A percentile compares a stretch with the other conserved stretches of the same genome.
Conservation (phyloP, 1,140 invertebrate genomes). For the Helicoverpa zea region DNA sequence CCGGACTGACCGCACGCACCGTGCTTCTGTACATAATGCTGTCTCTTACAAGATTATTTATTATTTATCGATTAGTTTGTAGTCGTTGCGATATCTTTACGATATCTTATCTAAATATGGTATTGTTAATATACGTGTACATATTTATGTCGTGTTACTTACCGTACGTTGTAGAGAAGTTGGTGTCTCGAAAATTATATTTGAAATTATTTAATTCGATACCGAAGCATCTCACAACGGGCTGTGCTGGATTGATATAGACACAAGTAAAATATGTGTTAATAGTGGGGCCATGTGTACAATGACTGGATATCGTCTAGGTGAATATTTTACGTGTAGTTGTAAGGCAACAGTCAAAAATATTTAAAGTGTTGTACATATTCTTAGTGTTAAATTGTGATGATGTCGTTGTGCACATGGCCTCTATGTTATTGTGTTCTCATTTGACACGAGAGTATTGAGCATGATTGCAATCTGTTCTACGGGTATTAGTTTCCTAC, state of each 20-base stretch:
- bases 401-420: constrained; percentile 63
- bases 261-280: constrained; percentile 48
- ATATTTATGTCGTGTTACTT: constrained; percentile 64
- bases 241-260: constrained; percentile 48
- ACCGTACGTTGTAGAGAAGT: constrained; percentile 43
- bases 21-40: constrained; percentile 84
- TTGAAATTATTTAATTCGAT: constrained; percentile 41
- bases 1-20: constrained; percentile 65
- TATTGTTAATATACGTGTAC: constrained; percentile 73
- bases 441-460: constrained; percentile 40
- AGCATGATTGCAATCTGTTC: constrained; percentile 82
- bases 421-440: constrained; percentile 52
- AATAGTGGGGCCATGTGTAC: constrained; percentile 60
- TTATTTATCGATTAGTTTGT: constrained; percentile 82
- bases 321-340: constrained; percentile 62
- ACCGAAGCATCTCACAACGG: constrained; percentile 47
- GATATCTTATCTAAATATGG: constrained; percentile 61
- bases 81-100: constrained; percentile 70
- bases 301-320: constrained; percentile 63
- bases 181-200: constrained; percentile 49
- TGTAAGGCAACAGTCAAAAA: constrained; percentile 65
- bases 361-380: constrained; percentile 75
- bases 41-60: constrained; percentile 82
- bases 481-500: constrained; percentile 87
- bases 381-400: constrained; percentile 55